Conservation (phyloP, 2,888 invertebrate genomes). For the Lagria hirta region DNA sequence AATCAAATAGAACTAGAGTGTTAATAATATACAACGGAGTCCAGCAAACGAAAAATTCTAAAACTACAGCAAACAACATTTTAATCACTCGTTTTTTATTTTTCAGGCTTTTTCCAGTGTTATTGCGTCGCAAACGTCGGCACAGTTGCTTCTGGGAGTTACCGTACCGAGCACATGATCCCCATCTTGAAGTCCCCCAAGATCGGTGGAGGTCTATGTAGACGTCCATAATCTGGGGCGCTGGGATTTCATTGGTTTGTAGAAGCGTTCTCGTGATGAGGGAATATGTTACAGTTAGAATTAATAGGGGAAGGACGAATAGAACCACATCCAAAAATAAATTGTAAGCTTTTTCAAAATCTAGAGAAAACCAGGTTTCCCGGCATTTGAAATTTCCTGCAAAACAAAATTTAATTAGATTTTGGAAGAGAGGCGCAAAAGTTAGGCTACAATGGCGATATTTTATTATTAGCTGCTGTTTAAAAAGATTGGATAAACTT, state of each 20-base stretch:
- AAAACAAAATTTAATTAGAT: constrained; percentile 5
- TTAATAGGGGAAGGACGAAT: constrained; percentile 65
- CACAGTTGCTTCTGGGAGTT: constrained; percentile 30
- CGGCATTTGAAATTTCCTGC: constrained; percentile 63
- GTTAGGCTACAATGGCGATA: constrained; percentile 11
- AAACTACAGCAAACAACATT: constrained; percentile 68
- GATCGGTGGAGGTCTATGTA: constrained; percentile 54
- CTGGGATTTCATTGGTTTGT: no score
- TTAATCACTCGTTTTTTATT: constrained; percentile 59
- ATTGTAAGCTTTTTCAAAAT: constrained; percentile 62
- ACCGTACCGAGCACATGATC: constrained; percentile 29
- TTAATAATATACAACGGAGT: constrained; percentile 64
- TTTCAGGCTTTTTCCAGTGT: constrained; percentile 55
- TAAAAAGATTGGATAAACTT: constrained; percentile 14
- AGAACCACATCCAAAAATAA: constrained; percentile 65
- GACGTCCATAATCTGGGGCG: constrained; percentile 52
- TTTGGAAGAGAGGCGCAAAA: constrained; percentile 2
- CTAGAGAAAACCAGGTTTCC: constrained; percentile 61
- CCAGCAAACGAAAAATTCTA: constrained; percentile 74
- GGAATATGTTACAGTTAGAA: constrained; percentile 66
- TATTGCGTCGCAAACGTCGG: constrained; percentile 49
- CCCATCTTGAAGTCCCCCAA: constrained; percentile 45
- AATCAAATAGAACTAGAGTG: constrained; percentile 59
- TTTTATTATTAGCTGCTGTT: constrained; percentile 10
- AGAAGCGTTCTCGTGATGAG: constrained; percentile 59